A percentile compares a stretch with the other conserved stretches of the same genome.
Conservation (phyloP, 2,113 vertebrate species). For the Crotophaga sulcirostris region DNA sequence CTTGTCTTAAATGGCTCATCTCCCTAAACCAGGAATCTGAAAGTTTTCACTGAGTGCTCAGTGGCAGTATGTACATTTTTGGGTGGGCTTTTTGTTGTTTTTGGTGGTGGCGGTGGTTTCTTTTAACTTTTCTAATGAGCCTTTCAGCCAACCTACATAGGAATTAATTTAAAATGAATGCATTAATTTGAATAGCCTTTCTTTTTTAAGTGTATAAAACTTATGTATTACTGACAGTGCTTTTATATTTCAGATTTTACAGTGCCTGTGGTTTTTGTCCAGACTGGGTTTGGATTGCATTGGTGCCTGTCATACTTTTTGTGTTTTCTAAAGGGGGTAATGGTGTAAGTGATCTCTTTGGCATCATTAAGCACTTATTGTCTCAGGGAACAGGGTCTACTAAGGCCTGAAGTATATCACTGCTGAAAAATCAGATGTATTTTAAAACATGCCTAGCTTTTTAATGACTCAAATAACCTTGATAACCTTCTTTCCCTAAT, state of each 20-base stretch:
- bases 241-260: background rate
- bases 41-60: background rate
- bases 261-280: background rate
- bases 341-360: background rate
- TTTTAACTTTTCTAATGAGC: background rate
- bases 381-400: rapidly evolving
- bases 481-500: too few species aligned
- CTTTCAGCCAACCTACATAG: background rate
- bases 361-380: rapidly evolving
- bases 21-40: background rate
- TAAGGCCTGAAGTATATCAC: background rate
- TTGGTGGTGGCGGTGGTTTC: background rate
- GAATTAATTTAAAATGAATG: background rate
- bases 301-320: rapidly evolving
- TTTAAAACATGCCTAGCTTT: too few species aligned
- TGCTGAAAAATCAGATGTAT: too few species aligned
- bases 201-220: background rate
- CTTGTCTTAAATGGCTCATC: background rate
- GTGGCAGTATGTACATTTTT: background rate
- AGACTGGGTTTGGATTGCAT: background rate
- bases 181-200: background rate
- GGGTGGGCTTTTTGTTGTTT: too few species aligned
- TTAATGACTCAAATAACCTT: too few species aligned
- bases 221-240: background rate
- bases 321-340: background rate